These are phyloP conservation scores for Furcula furcula DNA, from an alignment of 2,888 invertebrate species.

Conservation along the genomic window DNA sequence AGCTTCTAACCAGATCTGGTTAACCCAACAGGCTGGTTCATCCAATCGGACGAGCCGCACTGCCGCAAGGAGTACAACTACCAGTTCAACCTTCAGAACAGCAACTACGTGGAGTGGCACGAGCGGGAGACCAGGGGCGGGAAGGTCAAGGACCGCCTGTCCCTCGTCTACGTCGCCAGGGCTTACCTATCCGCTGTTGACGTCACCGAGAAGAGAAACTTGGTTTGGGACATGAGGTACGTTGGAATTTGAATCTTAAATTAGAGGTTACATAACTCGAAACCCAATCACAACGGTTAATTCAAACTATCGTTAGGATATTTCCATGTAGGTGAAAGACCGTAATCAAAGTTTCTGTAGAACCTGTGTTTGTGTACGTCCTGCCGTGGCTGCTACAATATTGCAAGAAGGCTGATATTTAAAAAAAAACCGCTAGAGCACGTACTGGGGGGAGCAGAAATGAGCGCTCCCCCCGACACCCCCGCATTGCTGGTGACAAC, in stretches of 20 bases:
- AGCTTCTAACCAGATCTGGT: not conserved
- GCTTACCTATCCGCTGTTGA: constrained; percentile 91
- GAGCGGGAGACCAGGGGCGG: constrained; percentile 87
- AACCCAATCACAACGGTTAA: too few species aligned
- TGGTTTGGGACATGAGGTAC: constrained; percentile 89
- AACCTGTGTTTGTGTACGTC: too few species aligned
- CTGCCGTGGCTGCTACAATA: too few species aligned
- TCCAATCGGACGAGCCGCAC: constrained; percentile 89
- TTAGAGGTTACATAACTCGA: too few species aligned
- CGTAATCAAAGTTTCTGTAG: too few species aligned
- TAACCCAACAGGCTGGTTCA: constrained; percentile 87
- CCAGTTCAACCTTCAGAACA: constrained; percentile 85
- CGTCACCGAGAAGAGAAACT: constrained; percentile 93
- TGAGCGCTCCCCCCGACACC: too few species aligned
- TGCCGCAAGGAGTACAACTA: constrained; percentile 93
- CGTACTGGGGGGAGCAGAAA: too few species aligned
- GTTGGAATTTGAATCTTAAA: not conserved
- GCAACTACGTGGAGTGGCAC: constrained; percentile 92
- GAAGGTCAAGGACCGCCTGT: constrained; percentile 84
- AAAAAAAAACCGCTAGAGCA: too few species aligned
- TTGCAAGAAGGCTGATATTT: too few species aligned
- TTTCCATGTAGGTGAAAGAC: too few species aligned
- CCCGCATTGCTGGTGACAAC: too few species aligned
- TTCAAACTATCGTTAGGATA: too few species aligned
- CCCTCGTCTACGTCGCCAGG: constrained; percentile 89